phyloP scores from a whole-genome alignment of 2,888 invertebrate genomes.

The Biston betularia region DNA sequence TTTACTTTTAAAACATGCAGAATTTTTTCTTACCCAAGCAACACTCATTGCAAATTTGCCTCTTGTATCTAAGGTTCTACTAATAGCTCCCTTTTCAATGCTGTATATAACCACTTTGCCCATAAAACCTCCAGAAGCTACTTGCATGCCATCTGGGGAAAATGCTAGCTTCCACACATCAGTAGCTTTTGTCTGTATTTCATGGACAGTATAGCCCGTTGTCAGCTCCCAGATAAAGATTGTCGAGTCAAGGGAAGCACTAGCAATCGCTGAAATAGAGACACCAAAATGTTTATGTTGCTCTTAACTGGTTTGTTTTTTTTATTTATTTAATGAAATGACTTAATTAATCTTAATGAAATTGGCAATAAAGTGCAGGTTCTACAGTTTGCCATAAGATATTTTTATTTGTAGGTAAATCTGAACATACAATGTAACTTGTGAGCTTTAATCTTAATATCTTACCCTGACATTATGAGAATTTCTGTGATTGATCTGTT shows the following conservation, averaged over 20 bases:
- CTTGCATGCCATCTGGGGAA: slow-evolving; percentile 94
- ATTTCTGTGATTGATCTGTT: too few species aligned
- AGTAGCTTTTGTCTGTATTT: slow-evolving; percentile 93
- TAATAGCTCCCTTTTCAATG: slow-evolving; percentile 92
- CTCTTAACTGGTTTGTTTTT: too few species aligned
- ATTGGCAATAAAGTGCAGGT: too few species aligned
- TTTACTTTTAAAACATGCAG: neutral
- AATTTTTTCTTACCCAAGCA: slow-evolving; percentile 91
- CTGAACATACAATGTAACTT: too few species aligned
- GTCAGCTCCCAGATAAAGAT: slow-evolving; percentile 96
- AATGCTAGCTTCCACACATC: slow-evolving; percentile 98
- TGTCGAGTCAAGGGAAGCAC: slow-evolving; percentile 96
- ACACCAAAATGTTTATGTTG: neutral
- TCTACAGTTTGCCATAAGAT: too few species aligned
- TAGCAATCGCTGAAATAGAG: slow-evolving; percentile 89
- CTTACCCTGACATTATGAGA: too few species aligned
- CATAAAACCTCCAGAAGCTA: slow-evolving; percentile 96
- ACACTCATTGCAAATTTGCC: slow-evolving; percentile 97
- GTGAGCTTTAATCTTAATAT: too few species aligned
- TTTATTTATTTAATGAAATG: too few species aligned
- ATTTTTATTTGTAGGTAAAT: too few species aligned
- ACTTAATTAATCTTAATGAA: too few species aligned
- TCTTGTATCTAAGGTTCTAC: slow-evolving; percentile 94
- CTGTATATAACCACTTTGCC: slow-evolving; percentile 96
- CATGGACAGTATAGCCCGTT: slow-evolving; percentile 92